These are phyloP conservation scores for Artibeus jamaicensis DNA, from an alignment of 2,797 vertebrate genomes.

Conservation along the genomic window DNA sequence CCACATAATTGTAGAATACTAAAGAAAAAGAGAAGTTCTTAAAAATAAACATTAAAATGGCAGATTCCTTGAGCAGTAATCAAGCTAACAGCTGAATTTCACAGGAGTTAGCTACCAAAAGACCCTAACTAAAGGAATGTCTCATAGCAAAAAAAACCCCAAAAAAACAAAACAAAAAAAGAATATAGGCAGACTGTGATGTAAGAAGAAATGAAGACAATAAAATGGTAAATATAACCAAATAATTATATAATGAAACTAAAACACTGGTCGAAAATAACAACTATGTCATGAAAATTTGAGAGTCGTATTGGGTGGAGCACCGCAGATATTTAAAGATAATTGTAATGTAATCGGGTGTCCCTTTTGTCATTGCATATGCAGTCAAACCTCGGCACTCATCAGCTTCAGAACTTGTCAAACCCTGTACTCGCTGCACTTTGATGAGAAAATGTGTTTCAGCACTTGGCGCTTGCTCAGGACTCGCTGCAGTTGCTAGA, in stretches of 20 bases:
- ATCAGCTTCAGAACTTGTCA: neutral
- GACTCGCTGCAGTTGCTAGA: too few species aligned
- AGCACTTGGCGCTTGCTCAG: neutral
- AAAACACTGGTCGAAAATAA: neutral
- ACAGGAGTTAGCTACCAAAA: neutral
- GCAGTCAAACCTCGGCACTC: neutral
- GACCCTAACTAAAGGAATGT: neutral
- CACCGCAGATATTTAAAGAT: neutral
- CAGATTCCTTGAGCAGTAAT: neutral
- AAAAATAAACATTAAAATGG: neutral
- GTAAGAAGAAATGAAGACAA: neutral
- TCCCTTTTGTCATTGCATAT: neutral
- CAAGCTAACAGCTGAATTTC: neutral
- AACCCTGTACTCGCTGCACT: neutral
- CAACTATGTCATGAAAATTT: neutral
- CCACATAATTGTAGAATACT: neutral
- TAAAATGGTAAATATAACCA: neutral
- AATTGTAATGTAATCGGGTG: neutral
- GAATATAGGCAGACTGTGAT: neutral
- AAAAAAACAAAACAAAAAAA: neutral
- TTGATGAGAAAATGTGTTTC: neutral
- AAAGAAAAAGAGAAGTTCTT: neutral
- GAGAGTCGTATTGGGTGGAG: neutral
- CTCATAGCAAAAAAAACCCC: neutral
- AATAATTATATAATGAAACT: neutral